Conservation (phyloP, 2,797 vertebrate species). For the Aeoliscus strigatus region DNA sequence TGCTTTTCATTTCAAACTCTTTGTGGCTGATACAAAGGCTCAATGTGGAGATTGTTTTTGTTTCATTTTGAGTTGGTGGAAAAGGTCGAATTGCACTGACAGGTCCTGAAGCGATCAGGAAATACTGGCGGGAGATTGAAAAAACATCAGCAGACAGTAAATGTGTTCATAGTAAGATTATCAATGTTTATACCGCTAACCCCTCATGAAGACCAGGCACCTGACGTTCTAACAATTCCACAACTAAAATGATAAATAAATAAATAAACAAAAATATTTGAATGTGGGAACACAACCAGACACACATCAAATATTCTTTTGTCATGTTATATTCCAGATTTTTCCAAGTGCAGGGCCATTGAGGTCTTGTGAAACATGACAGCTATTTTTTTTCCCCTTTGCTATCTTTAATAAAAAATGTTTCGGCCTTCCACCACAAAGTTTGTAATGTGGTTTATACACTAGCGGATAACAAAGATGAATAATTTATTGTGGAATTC, state of each 20-base stretch:
- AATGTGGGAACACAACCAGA: background rate
- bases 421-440: conserved; percentile 29
- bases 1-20: conserved; percentile 13
- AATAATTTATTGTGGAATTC: conserved; percentile 52
- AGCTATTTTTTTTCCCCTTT: conserved; percentile 54
- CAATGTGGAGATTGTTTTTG: conserved; percentile 19
- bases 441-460: conserved; percentile 48
- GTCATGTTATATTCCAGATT: conserved; percentile 1
- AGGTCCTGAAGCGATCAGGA: conserved; percentile 30
- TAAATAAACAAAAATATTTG: conserved; percentile 13
- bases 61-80: conserved; percentile 20
- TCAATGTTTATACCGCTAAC: too few relatives aligned
- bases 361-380: conserved; percentile 35
- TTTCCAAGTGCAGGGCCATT: conserved; percentile 2
- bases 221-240: background rate
- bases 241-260: background rate
- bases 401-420: conserved; percentile 37
- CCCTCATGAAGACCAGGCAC: too few relatives aligned
- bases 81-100: conserved; percentile 20
- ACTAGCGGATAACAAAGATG: conserved; percentile 47
- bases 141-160: too few relatives aligned
- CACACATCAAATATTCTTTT: background rate
- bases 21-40: conserved; percentile 15
- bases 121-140: too few relatives aligned
- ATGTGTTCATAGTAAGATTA: too few relatives aligned